These are phyloP conservation scores for Fulmarus glacialis DNA, from an alignment of 2,113 vertebrate genomes.

Conservation along the genomic window DNA sequence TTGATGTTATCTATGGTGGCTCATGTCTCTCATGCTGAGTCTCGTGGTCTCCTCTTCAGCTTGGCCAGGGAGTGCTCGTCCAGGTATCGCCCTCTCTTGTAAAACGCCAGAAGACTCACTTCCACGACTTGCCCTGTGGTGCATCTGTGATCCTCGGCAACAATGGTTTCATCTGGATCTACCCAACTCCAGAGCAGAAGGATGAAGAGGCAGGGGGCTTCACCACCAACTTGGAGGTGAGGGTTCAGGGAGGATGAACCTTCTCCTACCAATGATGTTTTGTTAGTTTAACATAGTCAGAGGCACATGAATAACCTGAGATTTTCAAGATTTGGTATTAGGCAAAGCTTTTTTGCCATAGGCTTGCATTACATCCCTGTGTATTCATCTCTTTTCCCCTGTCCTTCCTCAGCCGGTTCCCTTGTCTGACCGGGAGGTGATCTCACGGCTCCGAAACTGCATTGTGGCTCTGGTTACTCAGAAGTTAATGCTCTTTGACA, in stretches of 20 bases:
- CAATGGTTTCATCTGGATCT: slow-evolving; percentile 96
- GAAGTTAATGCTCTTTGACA: slow-evolving; percentile 91
- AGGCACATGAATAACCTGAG: background rate
- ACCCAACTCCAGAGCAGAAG: slow-evolving; percentile 85
- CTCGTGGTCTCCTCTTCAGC: slow-evolving; percentile 50
- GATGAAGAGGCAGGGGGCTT: slow-evolving; percentile 92
- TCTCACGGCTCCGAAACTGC: slow-evolving; percentile 94
- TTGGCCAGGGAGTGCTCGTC: slow-evolving; percentile 92
- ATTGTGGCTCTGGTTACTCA: slow-evolving; percentile 86
- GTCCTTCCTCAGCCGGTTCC: slow-evolving; percentile 78
- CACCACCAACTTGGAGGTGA: slow-evolving; percentile 86
- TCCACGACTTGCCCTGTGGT: slow-evolving; percentile 93
- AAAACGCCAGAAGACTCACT: slow-evolving; percentile 96
- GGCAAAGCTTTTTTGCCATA: background rate
- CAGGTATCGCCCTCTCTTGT: slow-evolving; percentile 92
- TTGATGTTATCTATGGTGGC: background rate
- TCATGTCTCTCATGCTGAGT: background rate
- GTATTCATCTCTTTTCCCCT: background rate
- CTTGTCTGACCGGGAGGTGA: slow-evolving; percentile 91
- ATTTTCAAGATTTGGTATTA: background rate
- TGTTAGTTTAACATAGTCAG: background rate
- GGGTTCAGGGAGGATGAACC: background rate
- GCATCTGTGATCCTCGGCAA: slow-evolving; percentile 93
- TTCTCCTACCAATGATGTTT: background rate
- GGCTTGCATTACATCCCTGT: background rate